Evolutionary conservation across 2,888 invertebrate species (phyloP), one percentile per base, ranked within the genome.

Genomic region (Conus canariensis): DNA sequence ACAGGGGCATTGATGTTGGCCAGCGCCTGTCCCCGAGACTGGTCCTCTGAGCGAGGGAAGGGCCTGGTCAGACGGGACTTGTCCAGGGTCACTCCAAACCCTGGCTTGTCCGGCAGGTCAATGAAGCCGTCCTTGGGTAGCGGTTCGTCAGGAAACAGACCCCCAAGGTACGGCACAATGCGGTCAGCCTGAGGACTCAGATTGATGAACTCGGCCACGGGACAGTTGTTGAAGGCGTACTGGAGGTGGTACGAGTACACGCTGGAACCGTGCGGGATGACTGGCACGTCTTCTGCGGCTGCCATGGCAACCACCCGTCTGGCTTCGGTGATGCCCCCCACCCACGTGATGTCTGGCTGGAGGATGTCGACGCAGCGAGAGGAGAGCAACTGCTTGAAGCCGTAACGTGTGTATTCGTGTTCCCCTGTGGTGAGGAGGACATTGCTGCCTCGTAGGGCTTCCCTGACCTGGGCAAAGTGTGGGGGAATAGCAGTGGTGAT

Each of bases 341-440:
- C 89, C 96, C 95, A 95, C n/a, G 95, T 95, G 90, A 96, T 95
- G 90, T 96, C 96, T 3, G 96, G 96, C 90, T 96, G 96, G 14
- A 96, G 92, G 85, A 96, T 94, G 91, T 95, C 95, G 56, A 95
- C 95, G 90, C 95, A 95, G 64, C 94, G 92, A 7, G 93, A 93
- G 59, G 94, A 93, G 16, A 96, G 91, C 10, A 96, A 94, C 87
- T 94, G 94, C 82, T 93, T 93, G 90, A 94, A 96, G 16, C 96
- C 96, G 86, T 95, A 95, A 8, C 95, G 93, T 25, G 94, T 95
- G 90, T 96, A 96, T 91, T 96, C 96, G 88, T 96, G 96, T 91
- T 96, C 96, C 3, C 95, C 96, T 4, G 95, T 95, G 3, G 96
- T 95, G 87, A 95, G 93, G 87, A 95, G 87, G 22, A 95, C 95